Base-by-base conservation (phyloP, 1,140 invertebrate genomes). In the Zaprionus davidi region DNA sequence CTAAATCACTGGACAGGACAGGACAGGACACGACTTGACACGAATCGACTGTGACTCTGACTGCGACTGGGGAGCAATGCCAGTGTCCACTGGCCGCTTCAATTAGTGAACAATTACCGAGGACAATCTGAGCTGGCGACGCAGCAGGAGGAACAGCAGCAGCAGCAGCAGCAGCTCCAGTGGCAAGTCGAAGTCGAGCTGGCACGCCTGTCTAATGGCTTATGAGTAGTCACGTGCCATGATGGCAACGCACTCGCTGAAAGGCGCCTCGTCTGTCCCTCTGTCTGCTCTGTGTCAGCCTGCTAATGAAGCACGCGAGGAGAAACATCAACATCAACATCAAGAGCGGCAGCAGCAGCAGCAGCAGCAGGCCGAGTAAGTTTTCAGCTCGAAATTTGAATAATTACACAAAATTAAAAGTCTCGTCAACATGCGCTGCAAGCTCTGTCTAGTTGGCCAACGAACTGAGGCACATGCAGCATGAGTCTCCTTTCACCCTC, bases 21-120 rank as follows among this genome's bases (percentile, higher is more conserved):
- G 67, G 59, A 75, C 66, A 63, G 83, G 83, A 64, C 76, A 60
- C 56, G 66, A 79, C 71, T 77, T 75, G 76, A 78, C 76, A 56
- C 31, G 55, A 57, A 44, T 20, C 9, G 55, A 73, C 57, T 55
- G 55, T 3, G 28, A 55, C 26, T 36, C 36, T 6, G 26, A 62
- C 57, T 44, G 44, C 3, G 71, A 65, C 70, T 60, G 44, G n/a
- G 49, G 34, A 53, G 24, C 17, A 7, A 20, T 0, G 15, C 31
- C 31, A 38, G 36, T 7, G 17, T 9, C 65, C 31, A 31, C 15
- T 64, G 6, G 44, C 31, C 24, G 69, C 71, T 82, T 88, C 84
- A 88, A 88, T 88, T 88, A 88, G 84, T 81, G 78, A 84, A 88
- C 84, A 88, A 88, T 88, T 88, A 88, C 84, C 71, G 81, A 75